Conservation (phyloP, 2,113 vertebrate genomes). For the Trogon surrucura region DNA sequence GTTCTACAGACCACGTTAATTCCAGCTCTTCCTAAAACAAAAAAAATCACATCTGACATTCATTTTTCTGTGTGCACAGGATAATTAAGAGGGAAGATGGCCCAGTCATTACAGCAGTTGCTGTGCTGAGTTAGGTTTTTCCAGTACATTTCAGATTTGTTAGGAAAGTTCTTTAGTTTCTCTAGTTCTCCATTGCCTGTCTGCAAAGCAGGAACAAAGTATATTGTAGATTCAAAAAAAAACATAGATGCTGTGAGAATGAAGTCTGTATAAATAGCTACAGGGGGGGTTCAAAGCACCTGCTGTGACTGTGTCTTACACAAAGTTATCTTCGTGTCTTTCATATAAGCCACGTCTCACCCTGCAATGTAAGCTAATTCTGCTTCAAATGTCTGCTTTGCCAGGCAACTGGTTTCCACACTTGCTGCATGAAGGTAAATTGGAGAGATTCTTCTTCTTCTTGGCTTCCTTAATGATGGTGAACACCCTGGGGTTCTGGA, state of each 20-base stretch:
- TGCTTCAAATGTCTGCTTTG: constrained; percentile 51
- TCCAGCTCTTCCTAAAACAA: neutral
- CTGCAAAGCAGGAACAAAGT: neutral
- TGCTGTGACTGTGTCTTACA: neutral
- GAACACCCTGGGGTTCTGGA: constrained; percentile 87
- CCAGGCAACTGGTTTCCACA: constrained; percentile 92
- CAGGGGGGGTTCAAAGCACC: neutral
- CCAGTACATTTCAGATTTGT: neutral
- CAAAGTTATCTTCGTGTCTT: neutral
- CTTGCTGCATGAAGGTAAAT: constrained; percentile 84
- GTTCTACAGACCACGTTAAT: neutral
- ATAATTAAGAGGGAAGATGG: neutral
- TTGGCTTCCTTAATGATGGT: constrained; percentile 84
- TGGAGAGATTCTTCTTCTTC: constrained; percentile 92
- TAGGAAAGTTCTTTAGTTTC: neutral
- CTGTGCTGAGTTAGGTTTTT: neutral
- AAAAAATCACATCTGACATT: neutral
- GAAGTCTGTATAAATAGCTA: neutral
- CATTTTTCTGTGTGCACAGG: neutral
- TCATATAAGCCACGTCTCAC: neutral
- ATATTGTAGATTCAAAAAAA: neutral
- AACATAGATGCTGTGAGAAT: neutral
- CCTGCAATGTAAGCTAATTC: constrained; percentile 1
- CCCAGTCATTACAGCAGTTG: neutral
- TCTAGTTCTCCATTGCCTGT: neutral